Evolutionary conservation across 2,888 invertebrate species (phyloP).

Genomic region (Catocala nupta): DNA sequence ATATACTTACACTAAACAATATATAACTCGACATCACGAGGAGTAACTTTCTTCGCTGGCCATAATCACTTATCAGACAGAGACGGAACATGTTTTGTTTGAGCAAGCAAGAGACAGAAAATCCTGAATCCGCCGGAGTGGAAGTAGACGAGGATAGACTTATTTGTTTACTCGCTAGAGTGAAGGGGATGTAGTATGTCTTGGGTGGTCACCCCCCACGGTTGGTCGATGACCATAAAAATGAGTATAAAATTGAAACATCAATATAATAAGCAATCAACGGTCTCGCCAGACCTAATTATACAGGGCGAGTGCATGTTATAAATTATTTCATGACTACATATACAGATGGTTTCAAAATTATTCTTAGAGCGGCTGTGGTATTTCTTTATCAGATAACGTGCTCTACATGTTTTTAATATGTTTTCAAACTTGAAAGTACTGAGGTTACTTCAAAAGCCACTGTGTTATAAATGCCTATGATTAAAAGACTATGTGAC

Average conservation of each 20-base stretch:
- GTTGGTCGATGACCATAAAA: conserved; percentile 88
- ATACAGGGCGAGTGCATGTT: conserved; percentile 80
- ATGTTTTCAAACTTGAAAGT: no score
- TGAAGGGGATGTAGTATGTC: conserved; percentile 66
- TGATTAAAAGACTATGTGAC: no score
- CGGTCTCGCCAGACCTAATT: conserved; percentile 79
- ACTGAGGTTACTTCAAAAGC: no score
- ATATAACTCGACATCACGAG: conserved; percentile 40
- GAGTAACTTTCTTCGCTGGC: conserved; percentile 78
- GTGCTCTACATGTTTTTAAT: background rate
- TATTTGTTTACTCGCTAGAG: conserved; percentile 54
- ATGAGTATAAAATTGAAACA: conserved; percentile 88
- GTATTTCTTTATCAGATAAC: no score
- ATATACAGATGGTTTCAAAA: conserved; percentile 80
- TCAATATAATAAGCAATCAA: conserved; percentile 88
- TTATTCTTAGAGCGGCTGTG: conserved; percentile 27
- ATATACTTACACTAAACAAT: conserved; percentile 41
- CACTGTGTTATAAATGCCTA: no score
- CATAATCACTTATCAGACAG: conserved; percentile 70
- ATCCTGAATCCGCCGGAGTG: conserved; percentile 64
- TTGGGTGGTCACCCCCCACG: conserved; percentile 88
- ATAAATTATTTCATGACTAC: conserved; percentile 80
- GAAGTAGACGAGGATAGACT: conserved; percentile 70
- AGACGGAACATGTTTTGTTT: conserved; percentile 43
- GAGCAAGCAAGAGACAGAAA: conserved; percentile 65